phyloP scores from a whole-genome alignment of 2,113 vertebrate genomes.

The Tyto alba region DNA sequence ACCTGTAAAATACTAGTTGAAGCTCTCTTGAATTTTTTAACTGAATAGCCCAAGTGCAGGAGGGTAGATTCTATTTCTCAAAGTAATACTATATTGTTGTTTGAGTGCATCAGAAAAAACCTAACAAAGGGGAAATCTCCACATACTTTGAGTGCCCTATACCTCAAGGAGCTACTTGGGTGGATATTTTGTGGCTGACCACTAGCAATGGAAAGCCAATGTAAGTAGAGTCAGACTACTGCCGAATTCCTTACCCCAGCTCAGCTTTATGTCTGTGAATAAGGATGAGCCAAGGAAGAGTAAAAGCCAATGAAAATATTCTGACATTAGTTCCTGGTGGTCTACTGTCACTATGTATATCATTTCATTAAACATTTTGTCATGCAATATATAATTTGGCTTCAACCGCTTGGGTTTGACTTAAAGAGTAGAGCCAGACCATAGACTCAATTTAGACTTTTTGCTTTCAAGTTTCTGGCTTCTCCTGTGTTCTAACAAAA shows the following conservation, averaged over 20 bases:
- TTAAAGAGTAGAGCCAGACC: conserved; percentile 9
- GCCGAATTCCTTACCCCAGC: not conserved
- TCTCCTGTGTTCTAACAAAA: conserved; percentile 2
- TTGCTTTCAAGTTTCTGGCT: conserved; percentile 9
- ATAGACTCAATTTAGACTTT: not conserved
- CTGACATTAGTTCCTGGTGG: conserved; percentile 35
- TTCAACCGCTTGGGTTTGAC: conserved; percentile 7
- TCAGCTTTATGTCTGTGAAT: not conserved
- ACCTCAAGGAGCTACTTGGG: not conserved
- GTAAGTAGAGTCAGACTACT: not conserved
- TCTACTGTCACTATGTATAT: conserved; percentile 23
- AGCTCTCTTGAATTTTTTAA: not conserved
- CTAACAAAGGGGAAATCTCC: not conserved
- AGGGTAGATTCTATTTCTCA: not conserved
- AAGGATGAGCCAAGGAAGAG: conserved; percentile 19
- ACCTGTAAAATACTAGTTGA: not conserved
- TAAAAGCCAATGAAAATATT: conserved; percentile 26
- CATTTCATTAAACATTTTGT: conserved; percentile 19
- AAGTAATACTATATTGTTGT: not conserved
- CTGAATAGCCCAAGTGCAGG: accelerated
- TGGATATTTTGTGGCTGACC: not conserved
- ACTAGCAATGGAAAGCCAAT: not conserved
- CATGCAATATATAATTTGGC: conserved; percentile 2
- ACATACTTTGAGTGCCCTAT: not conserved
- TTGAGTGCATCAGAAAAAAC: not conserved